Evolutionary conservation across 2,888 invertebrate genomes (phyloP).

Genomic region (Drosophila pseudotalamancana): DNA sequence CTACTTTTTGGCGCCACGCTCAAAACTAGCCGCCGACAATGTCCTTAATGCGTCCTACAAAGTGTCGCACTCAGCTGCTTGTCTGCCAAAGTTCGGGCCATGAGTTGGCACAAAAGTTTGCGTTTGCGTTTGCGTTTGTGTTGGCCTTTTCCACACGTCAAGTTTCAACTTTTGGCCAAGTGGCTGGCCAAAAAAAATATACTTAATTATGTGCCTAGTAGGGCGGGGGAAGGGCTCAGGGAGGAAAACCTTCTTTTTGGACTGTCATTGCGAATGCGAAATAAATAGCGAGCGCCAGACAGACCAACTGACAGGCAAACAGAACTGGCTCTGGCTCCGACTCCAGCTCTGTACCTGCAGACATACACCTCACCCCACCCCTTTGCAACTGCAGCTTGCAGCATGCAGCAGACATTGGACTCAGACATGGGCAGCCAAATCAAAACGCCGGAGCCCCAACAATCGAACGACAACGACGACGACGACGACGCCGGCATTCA

Average conservation of each 20-base stretch:
- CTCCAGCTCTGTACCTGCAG: constrained; percentile 18
- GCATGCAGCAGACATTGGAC: constrained; percentile 14
- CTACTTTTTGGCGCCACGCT: constrained; percentile 55
- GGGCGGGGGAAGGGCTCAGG: not conserved
- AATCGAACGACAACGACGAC: constrained; percentile 48
- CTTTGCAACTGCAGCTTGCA: constrained; percentile 2
- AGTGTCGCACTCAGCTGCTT: constrained; percentile 42
- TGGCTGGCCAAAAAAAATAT: constrained; percentile 34
- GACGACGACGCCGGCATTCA: constrained; percentile 55
- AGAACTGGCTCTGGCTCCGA: constrained; percentile 26
- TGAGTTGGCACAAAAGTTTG: constrained; percentile 51
- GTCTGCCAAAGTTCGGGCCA: constrained; percentile 49
- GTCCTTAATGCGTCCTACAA: constrained; percentile 38
- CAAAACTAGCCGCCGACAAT: constrained; percentile 34
- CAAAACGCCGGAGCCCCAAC: constrained; percentile 50
- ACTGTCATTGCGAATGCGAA: constrained; percentile 45
- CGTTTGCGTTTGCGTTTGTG: constrained; percentile 12
- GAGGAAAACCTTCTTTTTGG: constrained; percentile 19
- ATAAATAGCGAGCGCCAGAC: constrained; percentile 35
- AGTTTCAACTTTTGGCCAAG: constrained; percentile 38
- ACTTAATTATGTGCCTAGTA: constrained; percentile 47
- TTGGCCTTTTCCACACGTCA: constrained; percentile 53
- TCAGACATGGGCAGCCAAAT: constrained; percentile 49
- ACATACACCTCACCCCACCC: not conserved
- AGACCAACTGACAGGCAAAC: constrained; percentile 47